Conservation (phyloP, 2,113 vertebrate species). For the Corythornis madagascariensis region DNA sequence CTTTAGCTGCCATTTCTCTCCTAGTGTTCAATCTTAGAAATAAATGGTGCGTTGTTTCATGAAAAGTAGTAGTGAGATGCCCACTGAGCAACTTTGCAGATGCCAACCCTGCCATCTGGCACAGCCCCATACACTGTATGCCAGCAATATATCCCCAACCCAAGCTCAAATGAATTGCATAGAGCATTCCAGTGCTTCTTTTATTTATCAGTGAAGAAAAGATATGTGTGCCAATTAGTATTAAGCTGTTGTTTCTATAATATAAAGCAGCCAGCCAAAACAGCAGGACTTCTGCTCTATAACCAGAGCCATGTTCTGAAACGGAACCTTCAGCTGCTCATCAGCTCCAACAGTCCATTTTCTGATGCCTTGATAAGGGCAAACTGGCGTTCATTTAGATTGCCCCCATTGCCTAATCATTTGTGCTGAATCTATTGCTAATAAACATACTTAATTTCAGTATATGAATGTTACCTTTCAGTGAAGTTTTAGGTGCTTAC, state of each 20-base stretch:
- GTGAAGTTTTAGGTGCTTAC: not conserved
- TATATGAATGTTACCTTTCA: not conserved
- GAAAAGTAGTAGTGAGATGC: slow-evolving; percentile 22
- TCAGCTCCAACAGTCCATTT: not conserved
- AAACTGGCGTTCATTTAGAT: not conserved
- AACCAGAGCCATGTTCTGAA: not conserved
- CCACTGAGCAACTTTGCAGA: slow-evolving; percentile 30
- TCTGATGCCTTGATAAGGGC: not conserved
- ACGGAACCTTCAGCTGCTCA: not conserved
- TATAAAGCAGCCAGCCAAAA: not conserved
- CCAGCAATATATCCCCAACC: slow-evolving; percentile 10
- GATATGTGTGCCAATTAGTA: slow-evolving; percentile 3
- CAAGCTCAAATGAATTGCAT: slow-evolving; percentile 16
- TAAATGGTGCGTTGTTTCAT: not conserved
- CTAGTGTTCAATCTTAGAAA: not conserved
- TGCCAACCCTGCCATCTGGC: slow-evolving; percentile 46
- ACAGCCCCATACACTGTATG: not conserved
- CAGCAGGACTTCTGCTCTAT: not conserved
- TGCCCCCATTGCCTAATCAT: not conserved
- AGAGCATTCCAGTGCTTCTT: slow-evolving; percentile 6
- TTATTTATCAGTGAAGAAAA: slow-evolving; percentile 28
- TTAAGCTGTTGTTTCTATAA: slow-evolving; percentile 24
- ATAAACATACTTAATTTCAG: not conserved
- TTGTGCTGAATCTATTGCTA: not conserved
- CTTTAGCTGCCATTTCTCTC: slow-evolving; percentile 12